Conservation (phyloP, 2,113 vertebrate genomes). For the Podarcis cretensis region DNA sequence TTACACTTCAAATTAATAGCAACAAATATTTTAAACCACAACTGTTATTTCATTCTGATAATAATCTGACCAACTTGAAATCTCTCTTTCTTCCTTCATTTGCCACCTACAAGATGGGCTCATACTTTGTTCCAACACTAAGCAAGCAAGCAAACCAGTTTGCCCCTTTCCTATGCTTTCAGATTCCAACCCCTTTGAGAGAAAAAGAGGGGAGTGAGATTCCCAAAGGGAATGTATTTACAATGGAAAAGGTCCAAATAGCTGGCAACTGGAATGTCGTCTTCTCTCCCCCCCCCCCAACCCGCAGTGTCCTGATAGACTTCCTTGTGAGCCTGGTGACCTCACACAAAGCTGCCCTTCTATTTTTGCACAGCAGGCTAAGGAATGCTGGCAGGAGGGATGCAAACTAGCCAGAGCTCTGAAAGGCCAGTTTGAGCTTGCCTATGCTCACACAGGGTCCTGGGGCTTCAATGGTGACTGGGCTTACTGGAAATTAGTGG, state of each 20-base stretch:
- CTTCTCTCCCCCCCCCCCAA: neutral
- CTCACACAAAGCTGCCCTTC: slow-evolving; percentile 48
- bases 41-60: neutral
- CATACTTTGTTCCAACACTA: neutral
- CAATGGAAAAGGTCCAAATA: slow-evolving; percentile 31
- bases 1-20: neutral
- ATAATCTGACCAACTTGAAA: neutral
- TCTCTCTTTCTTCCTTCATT: neutral
- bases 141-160: neutral
- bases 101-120: neutral
- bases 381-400: slow-evolving; percentile 13
- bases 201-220: neutral
- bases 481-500: slow-evolving; percentile 11
- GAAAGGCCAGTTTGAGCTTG: neutral
- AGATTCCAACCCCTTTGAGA: neutral
- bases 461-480: slow-evolving; percentile 36
- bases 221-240: slow-evolving; percentile 17
- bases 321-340: neutral
- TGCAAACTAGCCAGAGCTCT: neutral
- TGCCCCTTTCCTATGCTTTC: neutral
- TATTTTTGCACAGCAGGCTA: slow-evolving; percentile 9
- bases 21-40: neutral
- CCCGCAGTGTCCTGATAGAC: slow-evolving; percentile 14
- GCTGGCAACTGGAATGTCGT: slow-evolving; percentile 3
- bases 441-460: slow-evolving; percentile 23